Base-by-base conservation (phyloP, 2,888 invertebrate species). In the Hermodice carunculata region DNA sequence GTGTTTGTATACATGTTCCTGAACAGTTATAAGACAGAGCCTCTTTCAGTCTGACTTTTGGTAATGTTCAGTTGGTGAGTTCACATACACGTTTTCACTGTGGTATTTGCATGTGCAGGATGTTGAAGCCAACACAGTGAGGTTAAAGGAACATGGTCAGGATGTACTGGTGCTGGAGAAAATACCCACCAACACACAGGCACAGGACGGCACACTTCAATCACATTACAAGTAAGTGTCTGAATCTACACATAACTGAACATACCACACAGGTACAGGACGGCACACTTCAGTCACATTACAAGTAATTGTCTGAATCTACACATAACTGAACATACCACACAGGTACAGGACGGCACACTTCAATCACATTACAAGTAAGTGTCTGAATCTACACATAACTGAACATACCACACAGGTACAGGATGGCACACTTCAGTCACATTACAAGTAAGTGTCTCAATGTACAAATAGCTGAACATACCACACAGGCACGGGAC, bases 121-220 rank as follows among this genome's bases (percentile, higher is more conserved):
- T 87, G 93, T 94, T 40, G 94, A 94, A 86, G 93, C 93, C n/a
- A 94, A 94, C 84, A 94, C 94, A 40, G 92, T 94, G 51, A 88
- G 93, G 53, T 87, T 94, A 75, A 93, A 93, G 84, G 94, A 94
- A 82, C 93, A 93, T 80, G 93, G 93, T 44, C 91, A 92, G 80
- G 94, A 94, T 87, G 94, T 94, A 43, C 87, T 94, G 74, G 91
- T 94, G 43, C 87, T 94, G 76, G 93, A 94, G 86, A 92, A 88
- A 74, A 87, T 87, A 60, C 82, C 85, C 42, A 76, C 83, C 53
- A 76, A 81, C 52, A 76, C 75, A 6, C 61, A 58, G 24, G 46
- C 24, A 29, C 31, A 46, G 19, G 81, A 83, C 65, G 82, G 82
- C 17, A 77, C 78, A 11, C 72, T 86, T 26, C 85, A 87, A 61